phyloP scores from a whole-genome alignment of 2,797 vertebrate genomes.

The Vespertilio murinus region DNA sequence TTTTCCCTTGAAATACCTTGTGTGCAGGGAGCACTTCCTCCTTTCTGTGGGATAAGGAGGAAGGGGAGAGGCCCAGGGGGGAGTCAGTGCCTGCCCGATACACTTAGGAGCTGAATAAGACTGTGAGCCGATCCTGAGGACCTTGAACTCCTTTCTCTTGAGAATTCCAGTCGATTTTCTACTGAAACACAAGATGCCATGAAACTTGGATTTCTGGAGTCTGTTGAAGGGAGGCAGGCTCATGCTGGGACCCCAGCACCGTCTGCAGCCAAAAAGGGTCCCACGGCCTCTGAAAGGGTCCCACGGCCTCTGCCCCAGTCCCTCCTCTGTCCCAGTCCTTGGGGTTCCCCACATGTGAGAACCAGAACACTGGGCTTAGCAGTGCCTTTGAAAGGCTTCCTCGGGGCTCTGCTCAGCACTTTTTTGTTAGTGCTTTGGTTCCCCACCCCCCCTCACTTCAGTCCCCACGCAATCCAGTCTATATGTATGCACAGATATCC shows the following conservation, averaged over 20 bases:
- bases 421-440: background rate
- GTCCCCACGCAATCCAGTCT: background rate
- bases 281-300: background rate
- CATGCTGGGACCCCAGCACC: background rate
- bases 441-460: background rate
- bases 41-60: background rate
- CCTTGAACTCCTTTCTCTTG: background rate
- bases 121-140: background rate
- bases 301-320: background rate
- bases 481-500: background rate
- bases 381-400: background rate
- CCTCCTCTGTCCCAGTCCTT: background rate
- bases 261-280: background rate
- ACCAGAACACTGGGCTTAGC: background rate
- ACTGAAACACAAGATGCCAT: background rate
- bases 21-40: background rate
- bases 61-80: background rate
- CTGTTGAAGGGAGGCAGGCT: background rate
- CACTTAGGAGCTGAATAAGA: background rate
- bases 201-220: background rate
- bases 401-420: background rate
- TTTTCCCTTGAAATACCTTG: background rate
- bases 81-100: background rate
- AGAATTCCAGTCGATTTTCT: conserved; percentile 10
- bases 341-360: background rate